Evolutionary conservation across 1,140 invertebrate species (phyloP), one percentile per base, ranked within the genome.

Genomic region (Pararge aegeria): DNA sequence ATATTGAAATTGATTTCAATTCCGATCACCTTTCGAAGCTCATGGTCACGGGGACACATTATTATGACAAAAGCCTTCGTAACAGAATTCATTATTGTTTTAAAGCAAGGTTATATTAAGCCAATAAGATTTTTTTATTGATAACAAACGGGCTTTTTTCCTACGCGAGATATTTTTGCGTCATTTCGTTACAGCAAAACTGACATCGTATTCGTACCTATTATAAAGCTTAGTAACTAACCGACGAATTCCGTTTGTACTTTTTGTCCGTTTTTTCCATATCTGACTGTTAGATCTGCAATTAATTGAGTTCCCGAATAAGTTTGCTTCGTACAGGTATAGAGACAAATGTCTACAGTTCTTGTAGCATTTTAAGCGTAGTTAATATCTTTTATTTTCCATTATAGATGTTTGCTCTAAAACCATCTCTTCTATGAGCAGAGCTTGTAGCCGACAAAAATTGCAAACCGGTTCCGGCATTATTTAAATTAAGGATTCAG

Each of bases 1-100:
- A 49, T 21, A 24, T 49, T 49, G n/a, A 57, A 57, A 46, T 49
- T 34, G 55, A 51, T 58, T 58, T 58, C 42, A 58, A 51, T 42
- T 51, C 30, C 55, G 24, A 37, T 30, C 55, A 40, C 30, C 48
- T 58, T 58, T 58, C 55, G 29, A 50, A 51, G 48, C 34, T 58
- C 55, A 58, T 21, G 55, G 44, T 38, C 55, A 38, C 18, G 19
- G 44, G n/a, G 21, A 48, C 48, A 40, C 5, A 37, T 44, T 58
- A 46, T 34, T 48, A 42, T 42, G 34, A 50, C 20, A 49, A 49
- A 49, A 49, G 13, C 21, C 24, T 49, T 27, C n/a, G 13, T 13
- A 49, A 46, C 42, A 3, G 21, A 20, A 1, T 29, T 29, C 2
- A 29, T n/a, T 16, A 49, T 49, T 19, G 2, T 49, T 20, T 46